Conservation (phyloP, 2,888 invertebrate species). For the Megamerina dolium region DNA sequence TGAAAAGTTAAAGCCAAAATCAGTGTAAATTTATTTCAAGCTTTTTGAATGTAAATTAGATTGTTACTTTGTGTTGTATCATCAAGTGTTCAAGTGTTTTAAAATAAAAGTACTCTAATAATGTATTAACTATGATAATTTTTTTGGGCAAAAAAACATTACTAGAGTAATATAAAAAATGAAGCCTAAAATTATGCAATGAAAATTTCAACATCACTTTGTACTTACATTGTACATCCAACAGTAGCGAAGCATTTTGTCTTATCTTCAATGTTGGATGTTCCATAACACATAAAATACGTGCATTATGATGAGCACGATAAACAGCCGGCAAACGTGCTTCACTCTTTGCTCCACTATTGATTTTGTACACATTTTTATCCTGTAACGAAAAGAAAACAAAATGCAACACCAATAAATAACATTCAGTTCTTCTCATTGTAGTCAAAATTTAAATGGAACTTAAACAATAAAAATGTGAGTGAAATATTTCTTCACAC, state of each 20-base stretch:
- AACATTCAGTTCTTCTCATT: neutral
- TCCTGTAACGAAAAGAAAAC: slow-evolving; percentile 31
- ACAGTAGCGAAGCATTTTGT: slow-evolving; percentile 47
- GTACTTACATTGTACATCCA: slow-evolving; percentile 50
- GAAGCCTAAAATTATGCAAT: too few species aligned
- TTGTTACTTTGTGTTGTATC: too few species aligned
- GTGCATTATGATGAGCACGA: slow-evolving; percentile 80
- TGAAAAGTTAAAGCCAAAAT: too few species aligned
- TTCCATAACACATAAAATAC: slow-evolving; percentile 72
- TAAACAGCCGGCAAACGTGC: slow-evolving; percentile 68
- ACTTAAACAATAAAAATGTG: slow-evolving; percentile 7
- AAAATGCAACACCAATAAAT: neutral
- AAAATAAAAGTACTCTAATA: too few species aligned
- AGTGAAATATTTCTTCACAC: neutral
- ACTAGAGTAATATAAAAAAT: too few species aligned
- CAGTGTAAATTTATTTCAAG: too few species aligned
- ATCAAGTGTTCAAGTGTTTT: too few species aligned
- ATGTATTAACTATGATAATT: too few species aligned
- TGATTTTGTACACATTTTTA: slow-evolving; percentile 48
- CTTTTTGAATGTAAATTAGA: too few species aligned
- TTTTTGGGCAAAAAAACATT: too few species aligned
- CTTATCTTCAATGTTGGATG: slow-evolving; percentile 55
- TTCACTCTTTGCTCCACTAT: slow-evolving; percentile 56
- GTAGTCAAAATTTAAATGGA: slow-evolving; percentile 4
- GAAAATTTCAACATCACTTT: too few species aligned